phyloP scores from a whole-genome alignment of 2,113 vertebrate genomes.

The Hippocampus comes region DNA sequence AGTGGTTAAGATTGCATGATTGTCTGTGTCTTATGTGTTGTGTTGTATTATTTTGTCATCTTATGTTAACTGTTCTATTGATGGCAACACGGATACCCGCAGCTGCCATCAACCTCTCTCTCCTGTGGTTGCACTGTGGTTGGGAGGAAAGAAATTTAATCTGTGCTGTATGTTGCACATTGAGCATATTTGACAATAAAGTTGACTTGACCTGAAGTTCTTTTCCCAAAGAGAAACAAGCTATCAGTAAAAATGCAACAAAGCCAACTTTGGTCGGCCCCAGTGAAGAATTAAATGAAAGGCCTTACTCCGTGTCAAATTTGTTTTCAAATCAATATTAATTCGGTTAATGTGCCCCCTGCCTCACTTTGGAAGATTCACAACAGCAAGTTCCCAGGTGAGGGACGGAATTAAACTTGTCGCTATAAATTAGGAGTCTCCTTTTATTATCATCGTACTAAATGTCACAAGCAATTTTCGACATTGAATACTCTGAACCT shows the following conservation, averaged over 20 bases:
- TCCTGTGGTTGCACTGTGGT: no score
- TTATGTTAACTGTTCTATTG: no score
- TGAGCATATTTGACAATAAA: no score
- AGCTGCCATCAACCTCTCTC: no score
- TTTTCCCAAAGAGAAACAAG: conserved; percentile 57
- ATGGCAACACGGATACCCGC: no score
- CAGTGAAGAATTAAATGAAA: conserved; percentile 46
- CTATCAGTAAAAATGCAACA: conserved; percentile 36
- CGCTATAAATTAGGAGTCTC: conserved; percentile 17
- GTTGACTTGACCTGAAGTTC: background rate
- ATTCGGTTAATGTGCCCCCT: conserved; percentile 55
- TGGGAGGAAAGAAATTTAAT: no score
- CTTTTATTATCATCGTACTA: background rate
- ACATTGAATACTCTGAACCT: background rate
- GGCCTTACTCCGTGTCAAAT: conserved; percentile 54
- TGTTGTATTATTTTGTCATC: no score
- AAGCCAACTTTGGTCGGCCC: conserved; percentile 49
- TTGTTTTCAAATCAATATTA: conserved; percentile 73
- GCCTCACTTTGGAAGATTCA: conserved; percentile 50
- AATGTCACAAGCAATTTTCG: background rate
- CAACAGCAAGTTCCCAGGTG: conserved; percentile 11
- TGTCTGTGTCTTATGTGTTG: no score
- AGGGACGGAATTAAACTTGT: conserved; percentile 24
- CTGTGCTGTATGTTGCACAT: no score
- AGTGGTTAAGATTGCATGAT: no score